Evolutionary conservation across 2,113 vertebrate genomes (phyloP).

Genomic region (Ammodytes marinus): DNA sequence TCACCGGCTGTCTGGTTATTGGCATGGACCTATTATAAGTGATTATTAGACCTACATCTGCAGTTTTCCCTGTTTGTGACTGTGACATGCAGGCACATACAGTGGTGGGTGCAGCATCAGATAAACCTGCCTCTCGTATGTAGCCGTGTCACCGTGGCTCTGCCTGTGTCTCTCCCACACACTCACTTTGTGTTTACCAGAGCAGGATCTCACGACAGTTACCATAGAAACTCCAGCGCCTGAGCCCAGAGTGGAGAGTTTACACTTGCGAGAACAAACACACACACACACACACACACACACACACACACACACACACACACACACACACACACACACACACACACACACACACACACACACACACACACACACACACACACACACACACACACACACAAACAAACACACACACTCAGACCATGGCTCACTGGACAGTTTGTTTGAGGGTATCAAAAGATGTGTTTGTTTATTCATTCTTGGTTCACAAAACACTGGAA

Average conservation of each 20-base stretch:
- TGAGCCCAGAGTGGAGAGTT: constrained; percentile 44
- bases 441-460: constrained; percentile 65
- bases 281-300: not conserved
- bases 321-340: too few species aligned
- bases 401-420: constrained; percentile 13
- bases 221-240: constrained; percentile 73
- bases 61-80: not conserved
- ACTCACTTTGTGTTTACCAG: constrained; percentile 61
- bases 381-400: too few species aligned
- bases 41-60: too few species aligned
- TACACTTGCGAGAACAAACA: constrained; percentile 37
- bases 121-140: constrained; percentile 18
- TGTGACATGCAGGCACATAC: not conserved
- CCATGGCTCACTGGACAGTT: not conserved
- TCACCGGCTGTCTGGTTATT: not conserved
- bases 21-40: too few species aligned
- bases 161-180: constrained; percentile 45
- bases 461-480: constrained; percentile 59
- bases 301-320: not conserved
- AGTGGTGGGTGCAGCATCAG: not conserved
- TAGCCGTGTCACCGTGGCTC: constrained; percentile 36
- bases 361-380: too few species aligned
- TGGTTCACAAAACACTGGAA: constrained; percentile 61
- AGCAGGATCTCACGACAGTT: constrained; percentile 68
- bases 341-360: too few species aligned